phyloP scores from a whole-genome alignment of 1,140 invertebrate species.

The Brachionus manjavacas region DNA sequence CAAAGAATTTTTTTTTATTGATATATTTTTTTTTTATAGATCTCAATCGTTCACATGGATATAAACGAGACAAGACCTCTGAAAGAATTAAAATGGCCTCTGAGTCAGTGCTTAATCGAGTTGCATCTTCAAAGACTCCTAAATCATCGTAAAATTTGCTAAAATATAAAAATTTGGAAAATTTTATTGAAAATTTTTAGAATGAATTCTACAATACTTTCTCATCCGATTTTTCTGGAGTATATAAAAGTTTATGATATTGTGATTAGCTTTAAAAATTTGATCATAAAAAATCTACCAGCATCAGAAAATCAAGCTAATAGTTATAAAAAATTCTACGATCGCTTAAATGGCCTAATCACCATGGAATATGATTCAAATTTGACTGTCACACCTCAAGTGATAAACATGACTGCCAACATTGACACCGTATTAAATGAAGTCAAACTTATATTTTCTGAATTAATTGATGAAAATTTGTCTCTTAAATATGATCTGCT shows the following conservation, averaged over 20 bases:
- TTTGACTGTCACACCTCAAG: conserved; percentile 48
- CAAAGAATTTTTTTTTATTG: neutral
- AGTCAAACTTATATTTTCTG: neutral
- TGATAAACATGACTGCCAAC: conserved; percentile 50
- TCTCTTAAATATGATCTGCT: conserved; percentile 16
- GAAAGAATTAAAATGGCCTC: neutral
- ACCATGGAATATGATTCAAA: conserved; percentile 47
- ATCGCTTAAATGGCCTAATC: conserved; percentile 50
- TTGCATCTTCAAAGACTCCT: neutral
- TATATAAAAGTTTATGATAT: conserved; percentile 50
- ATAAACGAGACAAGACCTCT: neutral
- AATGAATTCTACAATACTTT: neutral
- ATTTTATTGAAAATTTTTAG: neutral
- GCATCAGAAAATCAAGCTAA: conserved; percentile 49
- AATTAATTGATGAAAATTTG: conserved; percentile 9
- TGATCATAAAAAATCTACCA: conserved; percentile 48
- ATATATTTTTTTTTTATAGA: no score
- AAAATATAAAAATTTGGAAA: neutral
- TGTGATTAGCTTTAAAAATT: conserved; percentile 50
- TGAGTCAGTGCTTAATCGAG: neutral
- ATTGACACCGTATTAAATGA: conserved; percentile 44
- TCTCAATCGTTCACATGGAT: neutral
- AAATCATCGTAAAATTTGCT: conserved; percentile 10
- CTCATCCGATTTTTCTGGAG: conserved; percentile 50
- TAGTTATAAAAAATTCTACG: conserved; percentile 43